Evolutionary conservation across 1,140 invertebrate genomes (phyloP), one percentile per base, ranked within the genome.

Genomic region (Antheraea mylitta): DNA sequence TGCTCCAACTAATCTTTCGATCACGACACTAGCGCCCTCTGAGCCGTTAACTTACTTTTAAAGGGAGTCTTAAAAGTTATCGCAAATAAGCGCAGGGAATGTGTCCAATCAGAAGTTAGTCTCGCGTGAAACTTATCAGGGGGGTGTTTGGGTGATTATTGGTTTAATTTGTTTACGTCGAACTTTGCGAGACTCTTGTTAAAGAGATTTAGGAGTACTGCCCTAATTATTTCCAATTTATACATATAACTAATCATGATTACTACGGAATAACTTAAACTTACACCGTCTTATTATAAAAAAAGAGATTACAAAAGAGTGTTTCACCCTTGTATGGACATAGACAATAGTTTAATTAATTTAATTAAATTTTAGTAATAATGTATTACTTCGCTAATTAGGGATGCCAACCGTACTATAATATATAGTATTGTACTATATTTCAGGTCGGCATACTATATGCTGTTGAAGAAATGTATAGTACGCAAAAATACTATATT

Each of bases 51-150:
- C 64, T 65, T 45, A 65, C 64, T 65, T 65, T 65, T 48, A 45
- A 48, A 65, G 38, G 64, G 64, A 42, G 64, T 42, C 38, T 65
- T 65, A 65, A 22, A 65, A 65, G 64, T 65, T 65, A 65, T 65
- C 37, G 64, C 64, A 65, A 65, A 65, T 42, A 65, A 42, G 64
- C 42, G 42, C 36, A 65, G 64, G 64, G 45, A 65, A 65, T 65
- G 64, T 65, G 36, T 65, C 64, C 64, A 65, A 65, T 65, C 64
- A 65, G 64, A 65, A 65, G 64, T 65, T 65, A 42, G n/a, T 48
- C 38, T 38, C 37, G 64, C 64, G 64, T 65, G 64, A 48, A 65
- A 65, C 37, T 65, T 45, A 65, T 42, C 64, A 7, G 30, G 19
- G 18, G 18, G 10, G 30, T 37, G 61, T 63, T 30, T 63, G 61